Conservation (phyloP, 2,797 vertebrate genomes). For the Danio tinwini region DNA sequence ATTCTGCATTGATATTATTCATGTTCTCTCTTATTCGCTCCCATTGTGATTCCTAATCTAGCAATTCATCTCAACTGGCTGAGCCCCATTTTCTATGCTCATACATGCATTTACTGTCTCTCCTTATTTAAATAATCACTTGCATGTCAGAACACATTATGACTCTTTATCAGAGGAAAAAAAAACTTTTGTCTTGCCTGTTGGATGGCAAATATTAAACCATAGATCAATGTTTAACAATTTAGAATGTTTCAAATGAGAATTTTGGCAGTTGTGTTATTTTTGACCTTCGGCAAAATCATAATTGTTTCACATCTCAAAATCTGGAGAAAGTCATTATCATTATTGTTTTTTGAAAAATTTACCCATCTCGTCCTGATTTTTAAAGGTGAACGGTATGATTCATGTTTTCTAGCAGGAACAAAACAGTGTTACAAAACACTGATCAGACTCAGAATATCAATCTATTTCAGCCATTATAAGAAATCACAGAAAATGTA, state of each 20-base stretch:
- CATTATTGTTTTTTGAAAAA: conserved; percentile 76
- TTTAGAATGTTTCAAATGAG: conserved; percentile 78
- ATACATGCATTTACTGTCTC: conserved; percentile 70
- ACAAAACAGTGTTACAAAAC: conserved; percentile 1
- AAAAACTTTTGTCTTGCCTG: conserved; percentile 76
- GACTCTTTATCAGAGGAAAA: conserved; percentile 72
- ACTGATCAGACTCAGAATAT: not conserved
- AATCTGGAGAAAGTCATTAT: conserved; percentile 69
- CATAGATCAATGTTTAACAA: conserved; percentile 83
- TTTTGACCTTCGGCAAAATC: conserved; percentile 76
- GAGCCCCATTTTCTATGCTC: conserved; percentile 63
- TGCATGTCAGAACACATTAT: conserved; percentile 72
- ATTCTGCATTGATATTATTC: conserved; percentile 61
- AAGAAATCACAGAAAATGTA: not conserved
- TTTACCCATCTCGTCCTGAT: conserved; percentile 61
- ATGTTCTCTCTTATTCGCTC: conserved; percentile 46
- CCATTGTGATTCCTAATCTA: conserved; percentile 62
- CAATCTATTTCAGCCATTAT: not conserved
- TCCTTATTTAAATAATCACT: conserved; percentile 81
- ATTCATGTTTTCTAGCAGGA: conserved; percentile 12
- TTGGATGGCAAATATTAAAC: conserved; percentile 82
- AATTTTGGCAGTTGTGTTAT: conserved; percentile 77
- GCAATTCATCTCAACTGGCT: conserved; percentile 58
- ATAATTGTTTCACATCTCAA: conserved; percentile 77
- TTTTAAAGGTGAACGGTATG: conserved; percentile 1